Evolutionary conservation across 35 echinoderm and acorn worm genomes (phyloP).

Genomic region (Holothuria glaberrima): DNA sequence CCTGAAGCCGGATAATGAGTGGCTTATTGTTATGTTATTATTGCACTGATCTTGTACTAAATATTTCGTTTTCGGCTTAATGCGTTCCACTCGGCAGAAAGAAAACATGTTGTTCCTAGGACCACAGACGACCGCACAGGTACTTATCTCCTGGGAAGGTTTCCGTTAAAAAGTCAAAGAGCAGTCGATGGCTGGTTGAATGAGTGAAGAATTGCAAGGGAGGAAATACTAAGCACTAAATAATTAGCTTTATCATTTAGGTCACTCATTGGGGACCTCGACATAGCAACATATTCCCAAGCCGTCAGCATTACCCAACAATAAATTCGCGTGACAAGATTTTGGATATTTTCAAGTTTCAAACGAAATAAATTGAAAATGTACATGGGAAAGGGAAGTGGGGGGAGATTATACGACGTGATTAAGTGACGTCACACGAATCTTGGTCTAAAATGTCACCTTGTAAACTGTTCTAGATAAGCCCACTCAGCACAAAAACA

Average conservation of each 20-base stretch:
- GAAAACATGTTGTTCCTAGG: constrained; percentile 54
- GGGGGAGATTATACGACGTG: too few relatives aligned
- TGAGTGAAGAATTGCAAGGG: not conserved
- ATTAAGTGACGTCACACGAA: too few relatives aligned
- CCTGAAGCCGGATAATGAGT: constrained; percentile 22
- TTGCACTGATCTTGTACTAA: constrained; percentile 52
- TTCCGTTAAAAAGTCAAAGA: constrained; percentile 32
- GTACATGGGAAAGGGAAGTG: too few relatives aligned
- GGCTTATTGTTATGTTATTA: constrained; percentile 43
- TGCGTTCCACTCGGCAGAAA: constrained; percentile 24
- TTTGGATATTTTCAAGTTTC: too few relatives aligned
- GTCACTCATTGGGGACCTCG: constrained; percentile 7
- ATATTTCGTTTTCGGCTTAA: constrained; percentile 42
- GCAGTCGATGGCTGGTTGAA: constrained; percentile 6
- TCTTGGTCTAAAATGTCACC: too few relatives aligned
- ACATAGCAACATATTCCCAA: constrained; percentile 19
- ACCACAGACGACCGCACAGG: constrained; percentile 33
- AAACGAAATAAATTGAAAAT: too few relatives aligned
- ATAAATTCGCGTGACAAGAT: too few relatives aligned
- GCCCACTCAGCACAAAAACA: too few relatives aligned
- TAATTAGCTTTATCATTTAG: constrained; percentile 25
- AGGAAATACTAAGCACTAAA: constrained; percentile 21
- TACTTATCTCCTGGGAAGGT: constrained; percentile 31
- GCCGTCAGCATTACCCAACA: not conserved
- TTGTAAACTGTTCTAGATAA: too few relatives aligned